These are phyloP conservation scores for Lacerta bilineata DNA, from an alignment of 2,797 vertebrate species.

Conservation along the genomic window DNA sequence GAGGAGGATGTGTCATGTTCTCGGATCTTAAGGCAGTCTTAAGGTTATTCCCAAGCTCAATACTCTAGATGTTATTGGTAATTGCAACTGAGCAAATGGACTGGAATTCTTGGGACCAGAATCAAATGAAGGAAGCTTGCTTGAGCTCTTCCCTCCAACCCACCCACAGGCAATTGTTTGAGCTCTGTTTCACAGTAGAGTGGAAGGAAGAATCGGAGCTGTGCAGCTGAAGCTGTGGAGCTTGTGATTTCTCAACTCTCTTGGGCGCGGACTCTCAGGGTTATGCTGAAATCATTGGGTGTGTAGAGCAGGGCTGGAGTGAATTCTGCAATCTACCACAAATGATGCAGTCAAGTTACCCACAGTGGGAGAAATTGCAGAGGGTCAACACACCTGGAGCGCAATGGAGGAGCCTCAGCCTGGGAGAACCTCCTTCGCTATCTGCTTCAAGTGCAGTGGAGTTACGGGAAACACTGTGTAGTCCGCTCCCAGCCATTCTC, in stretches of 20 bases:
- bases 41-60: not conserved
- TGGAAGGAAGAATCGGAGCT: not conserved
- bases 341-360: no score
- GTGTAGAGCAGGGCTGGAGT: not conserved
- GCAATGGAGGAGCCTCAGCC: no score
- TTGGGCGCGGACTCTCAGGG: not conserved
- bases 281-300: not conserved
- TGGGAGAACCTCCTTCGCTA: not conserved
- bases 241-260: not conserved
- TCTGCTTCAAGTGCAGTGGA: not conserved
- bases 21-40: not conserved
- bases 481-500: not conserved
- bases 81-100: not conserved
- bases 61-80: not conserved
- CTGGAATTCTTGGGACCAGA: slow-evolving; percentile 1
- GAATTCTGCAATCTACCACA: no score
- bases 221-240: not conserved
- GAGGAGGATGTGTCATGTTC: not conserved
- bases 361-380: no score
- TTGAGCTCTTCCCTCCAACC: not conserved
- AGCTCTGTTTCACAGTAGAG: not conserved
- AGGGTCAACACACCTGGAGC: no score
- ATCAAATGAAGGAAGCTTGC: not conserved
- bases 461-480: not conserved
- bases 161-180: not conserved